Evolutionary conservation across 2,888 invertebrate species (phyloP).

Genomic region (Drosophila nigritarsus): DNA sequence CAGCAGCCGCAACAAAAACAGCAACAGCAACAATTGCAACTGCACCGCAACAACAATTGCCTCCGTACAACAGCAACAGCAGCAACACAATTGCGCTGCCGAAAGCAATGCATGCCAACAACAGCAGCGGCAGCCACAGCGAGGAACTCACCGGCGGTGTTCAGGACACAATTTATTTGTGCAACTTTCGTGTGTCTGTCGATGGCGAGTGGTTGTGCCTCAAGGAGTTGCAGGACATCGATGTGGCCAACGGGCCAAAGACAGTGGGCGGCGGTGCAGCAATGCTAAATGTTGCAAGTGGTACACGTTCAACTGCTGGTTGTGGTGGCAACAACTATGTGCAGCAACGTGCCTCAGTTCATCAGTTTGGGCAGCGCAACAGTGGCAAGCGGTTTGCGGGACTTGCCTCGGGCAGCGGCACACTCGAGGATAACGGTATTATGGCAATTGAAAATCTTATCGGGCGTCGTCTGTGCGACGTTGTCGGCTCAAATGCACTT

Average conservation of each 20-base stretch:
- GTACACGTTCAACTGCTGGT: slow-evolving; percentile 8
- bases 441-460: slow-evolving; percentile 84
- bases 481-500: slow-evolving; percentile 75
- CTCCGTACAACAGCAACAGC: slow-evolving; percentile 65
- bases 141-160: slow-evolving; percentile 88
- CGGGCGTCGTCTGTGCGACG: slow-evolving; percentile 82
- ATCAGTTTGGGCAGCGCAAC: slow-evolving; percentile 68
- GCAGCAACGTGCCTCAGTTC: slow-evolving; percentile 53
- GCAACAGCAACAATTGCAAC: slow-evolving; percentile 11
- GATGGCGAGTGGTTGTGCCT: slow-evolving; percentile 99
- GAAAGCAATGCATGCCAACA: slow-evolving; percentile 85
- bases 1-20: slow-evolving; percentile 48
- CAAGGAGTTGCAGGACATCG: slow-evolving; percentile 96
- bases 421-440: slow-evolving; percentile 83
- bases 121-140: slow-evolving; percentile 49
- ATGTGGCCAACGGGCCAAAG: slow-evolving; percentile 86
- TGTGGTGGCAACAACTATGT: slow-evolving; percentile 16
- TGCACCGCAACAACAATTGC: slow-evolving; percentile 46
- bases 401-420: slow-evolving; percentile 55
- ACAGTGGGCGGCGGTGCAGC: slow-evolving; percentile 62
- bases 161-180: slow-evolving; percentile 97
- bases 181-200: slow-evolving; percentile 98
- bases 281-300: slow-evolving; percentile 29
- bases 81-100: slow-evolving; percentile 83
- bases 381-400: slow-evolving; percentile 76